phyloP scores from a whole-genome alignment of 2,113 vertebrate genomes.

The Pantherophis guttatus region DNA sequence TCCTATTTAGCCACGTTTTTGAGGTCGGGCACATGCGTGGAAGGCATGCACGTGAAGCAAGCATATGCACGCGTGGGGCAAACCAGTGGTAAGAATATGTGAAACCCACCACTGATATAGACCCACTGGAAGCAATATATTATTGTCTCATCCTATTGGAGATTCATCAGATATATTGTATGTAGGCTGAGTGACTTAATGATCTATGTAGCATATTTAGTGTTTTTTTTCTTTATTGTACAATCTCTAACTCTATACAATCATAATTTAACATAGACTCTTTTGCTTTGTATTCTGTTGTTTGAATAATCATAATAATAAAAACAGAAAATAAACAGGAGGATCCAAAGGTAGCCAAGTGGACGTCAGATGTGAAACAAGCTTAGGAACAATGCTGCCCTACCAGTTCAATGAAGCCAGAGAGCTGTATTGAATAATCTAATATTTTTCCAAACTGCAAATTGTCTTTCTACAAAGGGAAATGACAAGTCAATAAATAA shows the following conservation, averaged over 20 bases:
- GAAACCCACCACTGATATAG: not conserved
- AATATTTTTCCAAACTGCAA: constrained; percentile 19
- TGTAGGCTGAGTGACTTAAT: not conserved
- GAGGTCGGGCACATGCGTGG: no score
- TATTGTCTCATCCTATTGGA: not conserved
- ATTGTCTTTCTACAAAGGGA: not conserved
- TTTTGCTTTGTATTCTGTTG: not conserved
- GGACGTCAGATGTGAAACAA: not conserved
- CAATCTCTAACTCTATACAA: not conserved
- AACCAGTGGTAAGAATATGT: no score
- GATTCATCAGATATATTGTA: not conserved
- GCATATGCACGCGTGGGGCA: no score
- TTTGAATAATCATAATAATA: not conserved
- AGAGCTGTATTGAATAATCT: constrained; percentile 35
- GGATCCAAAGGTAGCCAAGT: not conserved
- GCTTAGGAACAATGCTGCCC: not conserved
- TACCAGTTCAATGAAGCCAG: constrained; percentile 43
- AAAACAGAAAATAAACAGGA: not conserved
- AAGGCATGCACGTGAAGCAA: no score
- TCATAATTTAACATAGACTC: not conserved
- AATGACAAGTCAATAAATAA: constrained; percentile 51
- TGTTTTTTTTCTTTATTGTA: not conserved
- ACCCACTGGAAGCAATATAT: not conserved
- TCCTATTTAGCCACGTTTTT: no score
- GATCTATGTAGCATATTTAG: not conserved